Base-by-base conservation (phyloP, 2,113 vertebrate genomes). In the Lampris incognitus region DNA sequence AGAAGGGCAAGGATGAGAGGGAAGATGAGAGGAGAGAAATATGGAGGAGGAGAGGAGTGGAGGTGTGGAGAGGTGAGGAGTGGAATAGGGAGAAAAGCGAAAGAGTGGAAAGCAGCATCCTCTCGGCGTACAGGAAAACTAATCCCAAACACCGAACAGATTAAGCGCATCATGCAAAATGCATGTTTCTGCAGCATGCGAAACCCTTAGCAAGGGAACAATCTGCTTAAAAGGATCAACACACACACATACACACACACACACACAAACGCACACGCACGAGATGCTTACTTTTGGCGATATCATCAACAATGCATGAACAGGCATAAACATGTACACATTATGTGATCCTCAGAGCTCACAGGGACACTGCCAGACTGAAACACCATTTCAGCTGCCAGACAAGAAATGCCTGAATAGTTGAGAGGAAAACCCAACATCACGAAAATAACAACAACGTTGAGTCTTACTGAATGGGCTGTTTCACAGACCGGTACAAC, bases 131-230 rank as follows among this genome's bases (percentile, higher is more conserved):
- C 1, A 5, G 52, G 56, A 61, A 59, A 66, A 63, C 69, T 87
- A 90, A 92, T 87, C 82, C 75, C 76, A 82, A 76, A 83, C 68
- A 80, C 63, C 51, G 77, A 65, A 66, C 67, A 85, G 88, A 92
- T 88, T 85, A 89, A 68, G 81, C 71, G 56, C 54, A 86, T 77
- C 60, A 78, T 80, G 79, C 78, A 79, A 83, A 91, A 81, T 74
- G 48, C 75, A 75, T 62, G 71, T 77, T 81, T 74, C 66, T 60
- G 67, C 78, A 59, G 64, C 55, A 24, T 24, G 24, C 24, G 80
- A 57, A 70, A 55, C 55, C 55, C 24, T 82, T 24, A 73, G 57
- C 40, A 75, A 56, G 52, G 39, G 72, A 85, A 54, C 42, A 49
- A 65, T 78, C 64, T 76, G 69, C 74, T 81, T 66, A 85, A 49